Evolutionary conservation across 2,888 invertebrate genomes (phyloP), one percentile per base, ranked within the genome.

Genomic region (Cephus runcator): DNA sequence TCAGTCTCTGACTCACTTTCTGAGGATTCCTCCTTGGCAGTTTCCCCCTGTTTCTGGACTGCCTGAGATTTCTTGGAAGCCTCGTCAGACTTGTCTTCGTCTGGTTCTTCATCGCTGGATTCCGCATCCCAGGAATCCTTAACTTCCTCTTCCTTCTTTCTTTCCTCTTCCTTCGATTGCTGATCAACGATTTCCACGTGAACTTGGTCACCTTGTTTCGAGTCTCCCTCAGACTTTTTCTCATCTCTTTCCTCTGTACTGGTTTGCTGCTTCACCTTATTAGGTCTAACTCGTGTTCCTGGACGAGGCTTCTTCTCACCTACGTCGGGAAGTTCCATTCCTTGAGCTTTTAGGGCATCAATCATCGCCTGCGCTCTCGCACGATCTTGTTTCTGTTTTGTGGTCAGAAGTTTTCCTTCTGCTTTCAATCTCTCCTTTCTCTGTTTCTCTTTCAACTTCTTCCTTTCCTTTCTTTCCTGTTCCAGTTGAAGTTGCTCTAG

Each of bases 361-460:
- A 99, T 92, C 94, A 98, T 94, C 79, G 97, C 97, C 91, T 97
- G 96, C 11, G 98, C 97, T 83, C 98, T 93, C 0, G 97, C 96
- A 81, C 96, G 95, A 86, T 98, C 98, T 83, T 96, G 96, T 90
- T 97, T 98, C 90, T 99, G 98, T 91, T 98, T 98, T 0, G 97
- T 95, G 3, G 98, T 98, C 79, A 99, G 92, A 56, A 98, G 93
- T 92, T 98, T 99, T 3, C 99, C 99, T 92, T 99, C 99, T n/a
- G 97, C 97, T 92, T 99, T 99, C 85, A 98, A 93, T 88, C 97
- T 94, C 87, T 98, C 98, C 91, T 97, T 98, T 75, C 97, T 94
- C 89, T 98, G 98, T 88, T 97, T 98, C 92, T 98, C 97, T 89
- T 97, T 97, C 87, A 96, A 96, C 90, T 98, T 99, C 90, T 96